phyloP scores from a whole-genome alignment of 2,797 vertebrate genomes.

The Pseudocheirus occidentalis region DNA sequence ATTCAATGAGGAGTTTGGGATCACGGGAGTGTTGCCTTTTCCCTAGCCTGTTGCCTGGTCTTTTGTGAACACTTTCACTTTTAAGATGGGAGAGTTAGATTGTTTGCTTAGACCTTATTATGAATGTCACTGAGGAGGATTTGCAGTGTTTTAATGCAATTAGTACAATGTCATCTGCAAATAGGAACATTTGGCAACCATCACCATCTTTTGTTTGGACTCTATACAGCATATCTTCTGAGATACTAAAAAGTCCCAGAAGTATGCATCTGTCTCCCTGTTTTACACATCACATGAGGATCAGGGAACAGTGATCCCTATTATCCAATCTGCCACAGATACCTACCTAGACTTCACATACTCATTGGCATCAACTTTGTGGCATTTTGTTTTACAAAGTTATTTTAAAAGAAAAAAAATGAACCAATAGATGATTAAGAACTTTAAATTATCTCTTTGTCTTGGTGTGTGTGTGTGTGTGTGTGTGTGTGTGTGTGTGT shows the following conservation, averaged over 20 bases:
- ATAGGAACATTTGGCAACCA: background rate
- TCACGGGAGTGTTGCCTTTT: background rate
- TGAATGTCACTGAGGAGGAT: background rate
- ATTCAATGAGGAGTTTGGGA: background rate
- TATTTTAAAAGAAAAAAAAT: background rate
- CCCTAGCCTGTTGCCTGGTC: background rate
- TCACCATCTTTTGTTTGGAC: background rate
- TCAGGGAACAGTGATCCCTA: background rate
- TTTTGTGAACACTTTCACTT: background rate
- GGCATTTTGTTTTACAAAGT: background rate
- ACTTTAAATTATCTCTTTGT: background rate
- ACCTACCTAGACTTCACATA: background rate
- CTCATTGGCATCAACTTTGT: background rate
- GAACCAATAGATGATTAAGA: background rate
- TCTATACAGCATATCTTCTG: background rate
- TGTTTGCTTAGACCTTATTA: background rate
- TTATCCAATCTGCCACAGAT: background rate
- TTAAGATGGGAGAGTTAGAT: background rate
- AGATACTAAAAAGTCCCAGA: background rate
- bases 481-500: too few species aligned
- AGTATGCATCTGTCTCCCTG: background rate
- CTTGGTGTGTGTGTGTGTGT: too few species aligned
- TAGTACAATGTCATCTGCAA: background rate
- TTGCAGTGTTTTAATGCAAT: background rate
- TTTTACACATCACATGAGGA: background rate